Base-by-base conservation (phyloP, 2,888 invertebrate species). In the Tinea pellionella region DNA sequence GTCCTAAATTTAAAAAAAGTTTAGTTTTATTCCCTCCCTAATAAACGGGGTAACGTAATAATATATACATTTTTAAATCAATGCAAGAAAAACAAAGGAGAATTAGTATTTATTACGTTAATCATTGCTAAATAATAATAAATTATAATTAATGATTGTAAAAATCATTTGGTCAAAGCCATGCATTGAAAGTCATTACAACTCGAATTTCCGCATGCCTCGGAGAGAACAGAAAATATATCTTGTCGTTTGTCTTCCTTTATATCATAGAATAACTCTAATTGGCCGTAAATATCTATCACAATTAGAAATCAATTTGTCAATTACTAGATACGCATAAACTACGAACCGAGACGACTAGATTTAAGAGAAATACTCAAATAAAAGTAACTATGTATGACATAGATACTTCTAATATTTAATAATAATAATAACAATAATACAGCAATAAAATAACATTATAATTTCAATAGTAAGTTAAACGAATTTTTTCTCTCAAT, bases 401-500 rank as follows among this genome's bases (percentile, higher is more conserved):
- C n/a, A n/a, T n/a, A n/a, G n/a, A n/a, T n/a, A n/a, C n/a, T n/a
- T n/a, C n/a, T n/a, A n/a, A n/a, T n/a, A n/a, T n/a, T n/a, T n/a
- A n/a, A n/a, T n/a, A n/a, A n/a, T n/a, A n/a, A n/a, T n/a, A 8
- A n/a, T 42, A 42, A 24, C 24, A 24, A 24, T 24, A 24, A 3
- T 24, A 24, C 6, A 24, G 24, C 6, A 24, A 24, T 24, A 24
- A 24, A 24, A 24, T 24, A 24, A 3, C 6, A 24, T 24, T 24
- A 24, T 8, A 19, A 29, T n/a, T 29, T 8, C 65, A 80, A 78
- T 79, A 65, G 74, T 70, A 67, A 69, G 70, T 65, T 65, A 69
- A 71, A 71, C 71, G 69, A 73, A 65, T 69, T n/a, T n/a, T n/a
- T n/a, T n/a, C n/a, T n/a, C n/a, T n/a, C n/a, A n/a, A n/a, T n/a